Conservation (phyloP, 2,113 vertebrate genomes). For the Hemichromis elongatus region DNA sequence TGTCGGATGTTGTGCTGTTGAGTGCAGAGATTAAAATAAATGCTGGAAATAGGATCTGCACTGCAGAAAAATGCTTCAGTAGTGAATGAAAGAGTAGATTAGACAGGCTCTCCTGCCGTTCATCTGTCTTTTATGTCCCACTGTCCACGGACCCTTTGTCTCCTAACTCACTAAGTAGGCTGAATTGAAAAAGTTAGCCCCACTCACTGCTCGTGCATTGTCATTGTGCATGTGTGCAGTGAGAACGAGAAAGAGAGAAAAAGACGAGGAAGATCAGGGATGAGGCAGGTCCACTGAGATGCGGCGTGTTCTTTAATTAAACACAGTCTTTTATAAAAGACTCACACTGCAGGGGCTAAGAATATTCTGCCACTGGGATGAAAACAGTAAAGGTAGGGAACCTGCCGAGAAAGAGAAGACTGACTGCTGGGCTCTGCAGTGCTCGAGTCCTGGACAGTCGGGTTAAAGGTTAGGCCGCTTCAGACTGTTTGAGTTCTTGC, state of each 20-base stretch:
- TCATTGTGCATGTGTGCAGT: slow-evolving; percentile 16
- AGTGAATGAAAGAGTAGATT: slow-evolving; percentile 26
- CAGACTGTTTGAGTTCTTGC: background rate
- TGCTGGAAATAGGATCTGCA: background rate
- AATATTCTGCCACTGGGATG: slow-evolving; percentile 45
- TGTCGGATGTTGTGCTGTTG: slow-evolving; percentile 9
- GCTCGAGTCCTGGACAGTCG: slow-evolving; percentile 8
- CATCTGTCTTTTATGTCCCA: slow-evolving; percentile 25
- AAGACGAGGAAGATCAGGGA: slow-evolving; percentile 46
- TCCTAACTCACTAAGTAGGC: slow-evolving; percentile 36
- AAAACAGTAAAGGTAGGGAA: slow-evolving; percentile 3
- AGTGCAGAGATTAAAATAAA: slow-evolving; percentile 37
- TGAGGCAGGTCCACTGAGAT: slow-evolving; percentile 63
- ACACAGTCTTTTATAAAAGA: slow-evolving; percentile 46
- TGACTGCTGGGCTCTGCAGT: slow-evolving; percentile 20
- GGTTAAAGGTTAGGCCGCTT: slow-evolving; percentile 58
- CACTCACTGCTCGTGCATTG: slow-evolving; percentile 2
- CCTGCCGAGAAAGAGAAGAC: background rate
- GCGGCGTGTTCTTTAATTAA: slow-evolving; percentile 66
- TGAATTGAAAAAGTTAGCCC: slow-evolving; percentile 35
- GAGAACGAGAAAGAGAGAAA: slow-evolving; percentile 4
- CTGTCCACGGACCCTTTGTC: slow-evolving; percentile 23
- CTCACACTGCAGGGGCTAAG: slow-evolving; percentile 42
- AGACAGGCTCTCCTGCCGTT: slow-evolving; percentile 25
- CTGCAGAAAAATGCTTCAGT: background rate